Conservation (phyloP, 2,888 invertebrate species). For the Lasius fuliginosus region DNA sequence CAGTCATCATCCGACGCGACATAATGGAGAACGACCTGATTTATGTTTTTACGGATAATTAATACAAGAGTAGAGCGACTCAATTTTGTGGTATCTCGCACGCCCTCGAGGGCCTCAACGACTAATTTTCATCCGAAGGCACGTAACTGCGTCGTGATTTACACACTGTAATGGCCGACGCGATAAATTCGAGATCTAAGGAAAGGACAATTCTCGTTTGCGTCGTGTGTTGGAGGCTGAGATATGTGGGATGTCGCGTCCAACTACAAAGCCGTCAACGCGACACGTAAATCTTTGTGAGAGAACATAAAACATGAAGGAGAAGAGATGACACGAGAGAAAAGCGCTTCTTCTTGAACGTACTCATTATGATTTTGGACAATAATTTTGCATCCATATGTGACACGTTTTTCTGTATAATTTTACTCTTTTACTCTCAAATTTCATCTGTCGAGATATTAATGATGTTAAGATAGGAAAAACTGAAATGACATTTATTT, state of each 20-base stretch:
- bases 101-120: slow-evolving; percentile 56
- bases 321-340: slow-evolving; percentile 57
- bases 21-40: slow-evolving; percentile 12
- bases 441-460: not conserved
- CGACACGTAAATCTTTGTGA: slow-evolving; percentile 78
- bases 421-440: not conserved
- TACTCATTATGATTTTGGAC: slow-evolving; percentile 42
- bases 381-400: slow-evolving; percentile 30
- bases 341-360: slow-evolving; percentile 49
- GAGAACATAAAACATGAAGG: slow-evolving; percentile 48
- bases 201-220: slow-evolving; percentile 75
- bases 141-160: slow-evolving; percentile 73
- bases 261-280: slow-evolving; percentile 82
- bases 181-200: slow-evolving; percentile 81
- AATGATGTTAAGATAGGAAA: not conserved
- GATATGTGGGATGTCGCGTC: slow-evolving; percentile 76
- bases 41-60: slow-evolving; percentile 30
- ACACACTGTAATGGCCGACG: slow-evolving; percentile 71
- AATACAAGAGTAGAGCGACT: slow-evolving; percentile 34
- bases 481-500: not conserved
- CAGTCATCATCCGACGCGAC: not conserved
- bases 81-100: slow-evolving; percentile 45
- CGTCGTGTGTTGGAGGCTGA: slow-evolving; percentile 64
- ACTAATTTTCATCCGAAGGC: slow-evolving; percentile 73
- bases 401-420: not conserved